Conservation (phyloP, 2,113 vertebrate species). For the Pollimyrus isidori region DNA sequence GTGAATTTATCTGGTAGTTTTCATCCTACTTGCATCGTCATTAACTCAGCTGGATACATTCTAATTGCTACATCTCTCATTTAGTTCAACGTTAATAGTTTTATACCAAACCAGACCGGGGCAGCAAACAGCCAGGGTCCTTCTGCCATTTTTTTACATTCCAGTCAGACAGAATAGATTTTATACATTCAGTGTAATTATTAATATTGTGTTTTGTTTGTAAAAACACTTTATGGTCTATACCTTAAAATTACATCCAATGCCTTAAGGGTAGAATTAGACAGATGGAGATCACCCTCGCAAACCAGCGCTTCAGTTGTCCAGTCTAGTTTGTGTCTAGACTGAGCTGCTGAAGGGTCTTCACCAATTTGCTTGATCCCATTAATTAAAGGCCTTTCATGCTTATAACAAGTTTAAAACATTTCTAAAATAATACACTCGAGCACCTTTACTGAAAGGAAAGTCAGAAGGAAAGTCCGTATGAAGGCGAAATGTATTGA, state of each 20-base stretch:
- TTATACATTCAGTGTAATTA: not conserved
- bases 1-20: not conserved
- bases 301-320: not conserved
- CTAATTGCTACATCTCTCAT: not conserved
- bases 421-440: conserved; percentile 5
- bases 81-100: not conserved
- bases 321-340: conserved; percentile 3
- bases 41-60: not conserved
- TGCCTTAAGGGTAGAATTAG: not conserved
- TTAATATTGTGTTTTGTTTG: not conserved
- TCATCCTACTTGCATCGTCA: not conserved
- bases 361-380: conserved; percentile 12
- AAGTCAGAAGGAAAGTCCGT: not conserved
- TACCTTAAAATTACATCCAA: not conserved
- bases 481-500: not conserved
- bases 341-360: conserved; percentile 2
- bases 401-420: conserved; percentile 8
- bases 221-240: not conserved
- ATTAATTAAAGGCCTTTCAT: conserved; percentile 4
- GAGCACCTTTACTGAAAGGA: not conserved
- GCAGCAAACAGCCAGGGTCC: not conserved
- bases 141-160: not conserved
- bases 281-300: not conserved
- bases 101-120: not conserved
- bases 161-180: not conserved